A percentile compares a stretch with the other conserved stretches of the same genome.
These are phyloP conservation scores for Teleiodes luculella DNA, from an alignment of 2,888 invertebrate species.

Conservation along the genomic window DNA sequence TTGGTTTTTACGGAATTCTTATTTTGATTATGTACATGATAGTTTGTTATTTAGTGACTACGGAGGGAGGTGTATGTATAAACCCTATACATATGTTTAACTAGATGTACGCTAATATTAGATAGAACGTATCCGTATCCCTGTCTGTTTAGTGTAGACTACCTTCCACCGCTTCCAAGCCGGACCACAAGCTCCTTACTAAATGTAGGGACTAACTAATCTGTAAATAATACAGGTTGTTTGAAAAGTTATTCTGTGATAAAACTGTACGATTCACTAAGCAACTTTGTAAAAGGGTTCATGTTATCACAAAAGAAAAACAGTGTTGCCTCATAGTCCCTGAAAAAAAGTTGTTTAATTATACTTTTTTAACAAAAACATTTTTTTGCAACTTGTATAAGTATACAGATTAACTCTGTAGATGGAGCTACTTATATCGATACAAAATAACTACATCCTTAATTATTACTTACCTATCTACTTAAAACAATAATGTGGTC, in stretches of 20 bases:
- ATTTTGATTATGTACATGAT: slow-evolving; percentile 54
- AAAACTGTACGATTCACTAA: not conserved
- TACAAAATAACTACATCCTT: not conserved
- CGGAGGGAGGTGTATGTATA: slow-evolving; percentile 52
- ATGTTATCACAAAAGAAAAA: too few relatives aligned
- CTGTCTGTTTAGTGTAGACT: slow-evolving; percentile 33
- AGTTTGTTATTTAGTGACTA: slow-evolving; percentile 75
- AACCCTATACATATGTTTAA: slow-evolving; percentile 54
- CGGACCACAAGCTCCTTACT: too few relatives aligned
- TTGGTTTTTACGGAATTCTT: slow-evolving; percentile 36
- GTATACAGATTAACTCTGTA: too few relatives aligned
- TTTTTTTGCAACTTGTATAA: too few relatives aligned
- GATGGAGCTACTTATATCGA: not conserved
- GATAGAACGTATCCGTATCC: slow-evolving; percentile 27
- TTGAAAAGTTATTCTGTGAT: too few relatives aligned
- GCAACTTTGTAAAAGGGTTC: too few relatives aligned
- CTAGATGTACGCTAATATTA: slow-evolving; percentile 44
- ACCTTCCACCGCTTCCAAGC: not conserved
- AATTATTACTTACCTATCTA: not conserved
- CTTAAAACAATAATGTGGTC: not conserved
- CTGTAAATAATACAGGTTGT: too few relatives aligned
- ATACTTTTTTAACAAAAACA: too few relatives aligned
- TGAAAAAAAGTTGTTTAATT: too few relatives aligned
- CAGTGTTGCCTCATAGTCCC: too few relatives aligned
- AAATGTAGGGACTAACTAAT: too few relatives aligned